Evolutionary conservation across 2,113 vertebrate species (phyloP).

Genomic region (Leucoraja erinaceus): DNA sequence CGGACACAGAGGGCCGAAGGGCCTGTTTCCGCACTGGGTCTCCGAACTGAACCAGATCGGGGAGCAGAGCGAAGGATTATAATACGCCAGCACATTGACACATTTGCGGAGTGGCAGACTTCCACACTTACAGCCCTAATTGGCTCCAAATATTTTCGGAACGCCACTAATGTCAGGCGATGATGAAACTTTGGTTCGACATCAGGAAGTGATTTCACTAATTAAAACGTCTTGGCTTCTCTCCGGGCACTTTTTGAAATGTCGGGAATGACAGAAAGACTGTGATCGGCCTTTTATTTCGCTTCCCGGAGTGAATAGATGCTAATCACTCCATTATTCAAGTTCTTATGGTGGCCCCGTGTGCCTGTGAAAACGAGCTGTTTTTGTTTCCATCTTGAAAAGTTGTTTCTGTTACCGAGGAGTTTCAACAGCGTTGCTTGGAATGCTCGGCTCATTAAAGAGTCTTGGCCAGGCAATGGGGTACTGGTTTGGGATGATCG

Average conservation of each 20-base stretch:
- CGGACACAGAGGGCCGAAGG: too few relatives aligned
- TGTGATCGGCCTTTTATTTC: background rate
- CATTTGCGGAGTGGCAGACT: background rate
- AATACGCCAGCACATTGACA: background rate
- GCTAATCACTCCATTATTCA: background rate
- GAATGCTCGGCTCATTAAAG: too few relatives aligned
- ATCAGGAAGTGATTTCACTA: background rate
- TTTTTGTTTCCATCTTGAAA: background rate
- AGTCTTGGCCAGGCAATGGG: too few relatives aligned
- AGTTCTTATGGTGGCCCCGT: too few relatives aligned
- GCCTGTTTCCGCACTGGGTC: too few relatives aligned
- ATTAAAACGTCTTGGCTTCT: background rate
- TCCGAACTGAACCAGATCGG: too few relatives aligned
- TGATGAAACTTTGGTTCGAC: background rate
- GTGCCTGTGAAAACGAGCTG: background rate
- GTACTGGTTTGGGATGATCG: too few relatives aligned
- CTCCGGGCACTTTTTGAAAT: background rate
- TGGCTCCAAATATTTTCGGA: conserved; percentile 4
- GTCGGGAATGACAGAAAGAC: background rate
- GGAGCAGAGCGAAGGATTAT: background rate
- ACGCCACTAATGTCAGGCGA: background rate
- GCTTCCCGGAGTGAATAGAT: background rate
- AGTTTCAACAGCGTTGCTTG: too few relatives aligned
- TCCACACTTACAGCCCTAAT: conserved; percentile 1
- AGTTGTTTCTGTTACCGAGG: background rate